These are phyloP conservation scores for Pantherophis vulpinus DNA, from an alignment of 2,797 vertebrate genomes.

Conservation along the genomic window DNA sequence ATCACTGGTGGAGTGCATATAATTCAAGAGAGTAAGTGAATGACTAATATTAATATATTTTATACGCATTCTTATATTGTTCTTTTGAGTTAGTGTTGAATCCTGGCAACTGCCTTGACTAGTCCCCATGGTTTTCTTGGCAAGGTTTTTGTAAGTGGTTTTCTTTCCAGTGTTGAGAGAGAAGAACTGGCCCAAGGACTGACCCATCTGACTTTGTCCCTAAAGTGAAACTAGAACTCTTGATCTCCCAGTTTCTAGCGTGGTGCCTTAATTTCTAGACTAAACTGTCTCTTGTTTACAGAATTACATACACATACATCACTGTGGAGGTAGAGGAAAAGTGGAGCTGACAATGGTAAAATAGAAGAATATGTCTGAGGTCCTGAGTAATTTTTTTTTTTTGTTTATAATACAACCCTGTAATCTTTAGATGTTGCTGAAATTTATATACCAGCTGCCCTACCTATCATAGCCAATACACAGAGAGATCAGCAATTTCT, in stretches of 20 bases:
- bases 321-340: not conserved
- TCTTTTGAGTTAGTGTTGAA: not conserved
- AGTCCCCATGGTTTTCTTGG: not conserved
- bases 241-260: not conserved
- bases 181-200: not conserved
- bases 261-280: not conserved
- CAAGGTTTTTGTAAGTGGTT: not conserved
- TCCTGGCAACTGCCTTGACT: not conserved
- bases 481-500: not conserved
- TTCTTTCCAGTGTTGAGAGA: not conserved
- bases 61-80: not conserved
- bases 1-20: not conserved
- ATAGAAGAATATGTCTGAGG: not conserved
- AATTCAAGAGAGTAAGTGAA: not conserved
- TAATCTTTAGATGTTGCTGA: not conserved
- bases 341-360: not conserved
- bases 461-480: not conserved
- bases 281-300: not conserved
- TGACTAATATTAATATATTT: not conserved
- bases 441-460: not conserved
- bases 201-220: not conserved
- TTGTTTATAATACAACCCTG: not conserved
- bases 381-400: not conserved
- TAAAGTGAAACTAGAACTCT: not conserved
- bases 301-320: not conserved